These are phyloP conservation scores for Eospalax fontanierii DNA, from an alignment of 2,797 vertebrate species.

Conservation along the genomic window DNA sequence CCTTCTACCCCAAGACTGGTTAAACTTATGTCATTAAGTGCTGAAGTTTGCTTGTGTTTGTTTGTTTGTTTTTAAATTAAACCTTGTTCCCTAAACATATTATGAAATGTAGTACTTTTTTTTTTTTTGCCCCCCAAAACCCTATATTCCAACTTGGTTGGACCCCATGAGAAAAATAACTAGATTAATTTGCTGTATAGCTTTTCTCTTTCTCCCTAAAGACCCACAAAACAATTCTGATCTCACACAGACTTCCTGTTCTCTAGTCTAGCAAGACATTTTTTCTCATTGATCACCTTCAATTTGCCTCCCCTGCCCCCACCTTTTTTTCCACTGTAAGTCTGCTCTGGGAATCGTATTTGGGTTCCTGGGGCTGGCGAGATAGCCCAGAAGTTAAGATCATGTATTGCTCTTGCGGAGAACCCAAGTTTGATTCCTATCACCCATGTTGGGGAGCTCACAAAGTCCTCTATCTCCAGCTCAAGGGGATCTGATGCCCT, in stretches of 20 bases:
- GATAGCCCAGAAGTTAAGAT: too few species aligned
- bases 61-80: not conserved
- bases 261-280: conserved; percentile 6
- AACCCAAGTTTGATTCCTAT: too few species aligned
- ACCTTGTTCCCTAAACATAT: not conserved
- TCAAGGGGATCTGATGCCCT: too few species aligned
- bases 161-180: not conserved
- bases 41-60: conserved; percentile 2
- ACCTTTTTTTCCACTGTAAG: conserved; percentile 22
- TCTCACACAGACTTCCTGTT: not conserved
- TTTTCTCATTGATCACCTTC: conserved; percentile 45
- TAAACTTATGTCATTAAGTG: conserved; percentile 49
- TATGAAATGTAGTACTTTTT: conserved; percentile 25
- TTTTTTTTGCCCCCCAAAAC: conserved; percentile 11
- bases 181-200: not conserved
- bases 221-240: conserved; percentile 32
- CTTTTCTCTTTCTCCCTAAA: conserved; percentile 48
- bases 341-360: conserved; percentile 22
- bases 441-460: too few species aligned
- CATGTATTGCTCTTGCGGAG: too few species aligned
- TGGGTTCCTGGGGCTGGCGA: not conserved
- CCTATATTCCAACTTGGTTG: not conserved
- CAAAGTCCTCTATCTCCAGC: too few species aligned
- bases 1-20: not conserved
- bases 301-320: not conserved